phyloP scores from a whole-genome alignment of 35 echinoderm and acorn worm genomes.

The Patiria miniata region DNA sequence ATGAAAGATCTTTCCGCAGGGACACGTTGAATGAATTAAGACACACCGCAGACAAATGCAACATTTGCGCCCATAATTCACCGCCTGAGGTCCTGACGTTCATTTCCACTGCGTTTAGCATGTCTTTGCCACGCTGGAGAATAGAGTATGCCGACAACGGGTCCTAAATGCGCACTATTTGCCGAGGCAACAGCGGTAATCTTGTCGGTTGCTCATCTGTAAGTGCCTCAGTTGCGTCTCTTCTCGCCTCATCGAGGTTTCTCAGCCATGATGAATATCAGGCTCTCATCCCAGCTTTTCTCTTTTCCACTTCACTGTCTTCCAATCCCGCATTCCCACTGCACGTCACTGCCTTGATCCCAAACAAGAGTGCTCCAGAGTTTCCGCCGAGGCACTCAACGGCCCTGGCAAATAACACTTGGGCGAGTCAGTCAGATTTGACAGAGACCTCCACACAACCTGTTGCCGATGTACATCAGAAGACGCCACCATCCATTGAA shows the following conservation, averaged over 20 bases:
- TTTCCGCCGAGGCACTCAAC: constrained; percentile 5
- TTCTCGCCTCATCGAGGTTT: not conserved
- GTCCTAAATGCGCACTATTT: not conserved
- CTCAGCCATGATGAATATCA: not conserved
- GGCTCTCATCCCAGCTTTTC: not conserved
- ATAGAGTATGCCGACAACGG: no score
- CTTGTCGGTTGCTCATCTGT: not conserved
- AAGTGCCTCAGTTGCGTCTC: not conserved
- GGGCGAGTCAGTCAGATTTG: not conserved
- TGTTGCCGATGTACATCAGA: not conserved
- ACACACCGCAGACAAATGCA: no score
- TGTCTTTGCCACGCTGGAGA: no score
- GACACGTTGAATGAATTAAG: no score
- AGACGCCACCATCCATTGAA: not conserved
- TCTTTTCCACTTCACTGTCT: not conserved
- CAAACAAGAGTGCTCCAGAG: constrained; percentile 14
- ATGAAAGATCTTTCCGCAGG: no score
- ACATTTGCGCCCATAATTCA: no score
- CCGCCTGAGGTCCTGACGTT: no score
- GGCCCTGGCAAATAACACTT: constrained; percentile 1
- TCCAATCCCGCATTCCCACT: not conserved
- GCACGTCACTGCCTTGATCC: constrained; percentile 20
- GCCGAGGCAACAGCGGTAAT: not conserved
- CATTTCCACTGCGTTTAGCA: no score
- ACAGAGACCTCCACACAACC: not conserved